phyloP scores from a whole-genome alignment of 2,113 vertebrate species.

The Mugil cephalus region DNA sequence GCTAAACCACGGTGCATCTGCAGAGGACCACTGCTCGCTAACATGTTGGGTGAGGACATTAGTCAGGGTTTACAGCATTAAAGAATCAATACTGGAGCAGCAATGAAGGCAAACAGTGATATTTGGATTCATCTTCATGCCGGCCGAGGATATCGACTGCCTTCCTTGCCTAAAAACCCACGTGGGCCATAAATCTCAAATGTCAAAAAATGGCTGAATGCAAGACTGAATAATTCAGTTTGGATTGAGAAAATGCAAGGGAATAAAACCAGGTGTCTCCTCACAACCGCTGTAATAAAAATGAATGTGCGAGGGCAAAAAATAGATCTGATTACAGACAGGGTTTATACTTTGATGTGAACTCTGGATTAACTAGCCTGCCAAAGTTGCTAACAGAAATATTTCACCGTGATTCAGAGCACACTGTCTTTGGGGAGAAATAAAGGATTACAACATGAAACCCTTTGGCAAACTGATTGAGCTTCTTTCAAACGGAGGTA shows the following conservation, averaged over 20 bases:
- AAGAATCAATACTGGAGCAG: conserved; percentile 75
- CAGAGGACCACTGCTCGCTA: conserved; percentile 54
- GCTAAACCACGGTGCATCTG: conserved; percentile 52
- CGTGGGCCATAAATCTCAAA: conserved; percentile 71
- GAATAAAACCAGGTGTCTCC: conserved; percentile 20
- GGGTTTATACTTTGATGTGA: conserved; percentile 43
- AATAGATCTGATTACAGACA: conserved; percentile 41
- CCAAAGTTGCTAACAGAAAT: conserved; percentile 44
- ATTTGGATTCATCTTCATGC: conserved; percentile 79
- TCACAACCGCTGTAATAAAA: conserved; percentile 37
- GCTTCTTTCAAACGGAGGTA: conserved; percentile 51
- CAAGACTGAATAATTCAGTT: conserved; percentile 73
- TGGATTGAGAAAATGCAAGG: conserved; percentile 49
- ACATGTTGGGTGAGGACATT: conserved; percentile 75
- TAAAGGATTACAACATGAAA: conserved; percentile 55
- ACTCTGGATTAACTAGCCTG: conserved; percentile 25
- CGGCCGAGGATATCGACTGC: conserved; percentile 67
- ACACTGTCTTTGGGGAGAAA: conserved; percentile 49
- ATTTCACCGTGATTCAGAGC: conserved; percentile 37
- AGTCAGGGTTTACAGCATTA: conserved; percentile 79
- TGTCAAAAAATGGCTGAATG: conserved; percentile 72
- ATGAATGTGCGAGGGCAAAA: conserved; percentile 44
- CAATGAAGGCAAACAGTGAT: conserved; percentile 71
- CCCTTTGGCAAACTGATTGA: conserved; percentile 62
- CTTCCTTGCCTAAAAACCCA: conserved; percentile 54